Conservation (phyloP, 2,888 invertebrate genomes). For the Dicyrtomina minuta region DNA sequence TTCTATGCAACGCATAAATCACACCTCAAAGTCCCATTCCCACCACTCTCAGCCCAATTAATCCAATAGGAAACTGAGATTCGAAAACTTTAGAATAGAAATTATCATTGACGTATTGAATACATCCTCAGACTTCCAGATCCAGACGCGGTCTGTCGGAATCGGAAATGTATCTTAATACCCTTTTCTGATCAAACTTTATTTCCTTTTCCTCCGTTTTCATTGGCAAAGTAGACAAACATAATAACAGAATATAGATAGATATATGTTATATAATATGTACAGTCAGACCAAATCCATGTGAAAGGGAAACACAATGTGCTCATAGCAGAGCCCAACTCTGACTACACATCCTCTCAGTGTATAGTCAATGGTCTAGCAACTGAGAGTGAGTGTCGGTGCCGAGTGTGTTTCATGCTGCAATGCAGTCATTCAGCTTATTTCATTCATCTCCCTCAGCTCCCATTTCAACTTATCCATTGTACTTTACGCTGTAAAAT, state of each 20-base stretch:
- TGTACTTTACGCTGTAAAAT: not conserved
- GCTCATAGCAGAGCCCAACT: no score
- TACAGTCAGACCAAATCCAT: no score
- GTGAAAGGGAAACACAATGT: not conserved
- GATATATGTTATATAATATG: no score
- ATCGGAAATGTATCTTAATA: no score
- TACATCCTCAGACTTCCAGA: no score
- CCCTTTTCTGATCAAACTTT: no score
- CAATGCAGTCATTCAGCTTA: constrained; percentile 21
- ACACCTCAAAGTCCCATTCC: not conserved
- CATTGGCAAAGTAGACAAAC: no score
- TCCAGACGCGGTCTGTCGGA: no score
- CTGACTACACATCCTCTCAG: no score
- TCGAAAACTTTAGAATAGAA: not conserved
- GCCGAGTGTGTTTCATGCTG: constrained; percentile 1
- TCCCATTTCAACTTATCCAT: constrained; percentile 17
- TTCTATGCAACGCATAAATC: not conserved
- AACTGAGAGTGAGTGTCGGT: not conserved
- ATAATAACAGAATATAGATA: not conserved
- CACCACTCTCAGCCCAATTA: no score
- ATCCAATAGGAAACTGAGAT: not conserved
- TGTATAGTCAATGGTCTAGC: no score
- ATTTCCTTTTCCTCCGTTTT: not conserved
- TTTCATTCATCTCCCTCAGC: constrained; percentile 12
- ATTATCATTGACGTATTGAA: not conserved